A percentile compares a stretch with the other conserved stretches of the same genome.
phyloP scores from a whole-genome alignment of 2,113 vertebrate species.

The Setophaga kirtlandii region DNA sequence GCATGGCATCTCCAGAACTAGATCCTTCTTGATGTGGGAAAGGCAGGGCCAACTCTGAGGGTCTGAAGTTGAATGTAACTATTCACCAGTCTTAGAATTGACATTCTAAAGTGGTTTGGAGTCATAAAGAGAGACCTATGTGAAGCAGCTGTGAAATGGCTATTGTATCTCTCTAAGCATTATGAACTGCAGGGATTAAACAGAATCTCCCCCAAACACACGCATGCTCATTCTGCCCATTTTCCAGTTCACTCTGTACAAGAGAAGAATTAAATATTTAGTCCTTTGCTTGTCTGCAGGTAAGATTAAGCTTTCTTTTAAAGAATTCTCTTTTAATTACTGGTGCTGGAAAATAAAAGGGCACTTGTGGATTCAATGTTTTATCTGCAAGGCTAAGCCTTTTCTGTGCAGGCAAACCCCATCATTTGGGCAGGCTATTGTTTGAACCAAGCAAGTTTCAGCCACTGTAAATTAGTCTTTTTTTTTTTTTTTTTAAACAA shows the following conservation, averaged over 20 bases:
- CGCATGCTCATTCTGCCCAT: background rate
- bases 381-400: conserved; percentile 59
- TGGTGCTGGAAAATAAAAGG: background rate
- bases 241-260: background rate
- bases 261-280: conserved; percentile 14
- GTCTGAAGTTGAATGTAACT: background rate
- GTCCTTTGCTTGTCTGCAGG: background rate
- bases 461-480: conserved; percentile 52
- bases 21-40: background rate
- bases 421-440: conserved; percentile 14
- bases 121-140: background rate
- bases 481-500: background rate
- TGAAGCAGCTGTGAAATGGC: background rate
- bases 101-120: background rate
- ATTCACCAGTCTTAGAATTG: background rate
- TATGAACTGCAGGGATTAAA: background rate
- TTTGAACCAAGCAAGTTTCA: conserved; percentile 32
- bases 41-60: background rate
- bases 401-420: conserved; percentile 35
- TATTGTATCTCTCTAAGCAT: background rate
- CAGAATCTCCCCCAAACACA: background rate
- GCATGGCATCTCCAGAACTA: background rate
- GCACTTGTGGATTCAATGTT: conserved; percentile 7
- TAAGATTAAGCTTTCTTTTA: conserved; percentile 3
- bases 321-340: conserved; percentile 43